Base-by-base conservation (phyloP, 2,113 vertebrate genomes). In the Himantopus leucocephalus region DNA sequence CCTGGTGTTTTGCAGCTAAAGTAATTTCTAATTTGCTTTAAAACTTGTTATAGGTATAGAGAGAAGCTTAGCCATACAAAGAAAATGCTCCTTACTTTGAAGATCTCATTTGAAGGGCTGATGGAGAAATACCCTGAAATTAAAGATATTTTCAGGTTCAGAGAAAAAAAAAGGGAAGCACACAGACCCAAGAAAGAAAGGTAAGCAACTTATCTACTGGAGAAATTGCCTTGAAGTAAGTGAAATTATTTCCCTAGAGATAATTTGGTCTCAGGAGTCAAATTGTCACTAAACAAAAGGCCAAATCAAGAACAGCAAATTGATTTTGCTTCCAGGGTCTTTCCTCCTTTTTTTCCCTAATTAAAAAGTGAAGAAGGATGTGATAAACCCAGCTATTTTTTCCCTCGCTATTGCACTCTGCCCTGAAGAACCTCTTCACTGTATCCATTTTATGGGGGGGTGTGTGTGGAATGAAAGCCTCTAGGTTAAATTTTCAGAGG, bases 311-410 rank as follows among this genome's bases (percentile, higher is more conserved):
- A 88, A 43, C 59, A 94, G 50, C 41, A 59, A 88, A 96, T 95
- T 96, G 94, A 93, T 96, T 96, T 96, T 93, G 19, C 68, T 95
- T 90, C 72, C 73, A 84, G 73, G 80, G 52, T 72, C 59, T 88
- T 88, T 77, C 53, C 53, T 88, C 68, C 37, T 50, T 88, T 94
- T 92, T 91, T 74, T 30, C 29, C 59, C 67, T 96, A 92, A 96
- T 96, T 96, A 96, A 93, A 96, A 96, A 90, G 56, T 71, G 82
- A 89, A 77, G 93, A 96, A 91, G 9, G 55, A 55, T 88, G 70
- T 60, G 50, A 73, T 85, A 91, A 91, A 85, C 62, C 66, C 84
- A 72, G n/a, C 20, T 94, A 8, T 43, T 90, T 94, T 90, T 55
- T 26, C 8, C 56, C 27, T 64, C 12, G 50, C 22, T 62, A n/a